Conservation (phyloP, 2,888 invertebrate genomes). For the Tipula helvola region DNA sequence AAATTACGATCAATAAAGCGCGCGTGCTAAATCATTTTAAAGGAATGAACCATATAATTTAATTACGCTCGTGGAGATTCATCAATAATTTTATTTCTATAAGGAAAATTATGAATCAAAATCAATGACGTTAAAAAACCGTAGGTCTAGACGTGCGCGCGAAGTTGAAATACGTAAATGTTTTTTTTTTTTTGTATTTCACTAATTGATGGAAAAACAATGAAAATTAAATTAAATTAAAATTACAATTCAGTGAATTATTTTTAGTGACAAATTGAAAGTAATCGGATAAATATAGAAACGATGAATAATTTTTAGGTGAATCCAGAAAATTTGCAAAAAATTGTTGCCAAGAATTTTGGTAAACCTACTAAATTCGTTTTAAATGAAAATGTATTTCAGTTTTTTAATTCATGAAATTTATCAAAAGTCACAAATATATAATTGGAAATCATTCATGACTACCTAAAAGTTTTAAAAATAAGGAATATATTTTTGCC, state of each 20-base stretch:
- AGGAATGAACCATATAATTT: neutral
- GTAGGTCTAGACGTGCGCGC: neutral
- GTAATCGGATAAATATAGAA: neutral
- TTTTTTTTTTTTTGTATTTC: neutral
- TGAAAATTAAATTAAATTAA: neutral
- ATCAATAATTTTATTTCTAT: neutral
- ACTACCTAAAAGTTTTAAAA: too few species aligned
- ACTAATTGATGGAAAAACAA: neutral
- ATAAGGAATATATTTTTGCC: too few species aligned
- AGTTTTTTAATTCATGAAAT: neutral
- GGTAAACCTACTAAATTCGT: neutral
- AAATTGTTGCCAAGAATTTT: neutral
- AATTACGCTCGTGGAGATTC: neutral
- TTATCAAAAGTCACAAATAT: too few species aligned
- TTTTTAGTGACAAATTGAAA: neutral
- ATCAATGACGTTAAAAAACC: neutral
- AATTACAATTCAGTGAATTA: neutral
- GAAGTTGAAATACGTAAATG: neutral
- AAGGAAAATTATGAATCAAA: neutral
- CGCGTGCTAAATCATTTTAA: neutral
- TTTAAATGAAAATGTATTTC: neutral
- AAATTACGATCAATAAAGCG: neutral
- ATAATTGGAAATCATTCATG: too few species aligned
- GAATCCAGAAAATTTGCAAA: neutral
- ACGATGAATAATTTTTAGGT: neutral